These are phyloP conservation scores for Decapterus maruadsi DNA, from an alignment of 2,797 vertebrate genomes.

Conservation along the genomic window DNA sequence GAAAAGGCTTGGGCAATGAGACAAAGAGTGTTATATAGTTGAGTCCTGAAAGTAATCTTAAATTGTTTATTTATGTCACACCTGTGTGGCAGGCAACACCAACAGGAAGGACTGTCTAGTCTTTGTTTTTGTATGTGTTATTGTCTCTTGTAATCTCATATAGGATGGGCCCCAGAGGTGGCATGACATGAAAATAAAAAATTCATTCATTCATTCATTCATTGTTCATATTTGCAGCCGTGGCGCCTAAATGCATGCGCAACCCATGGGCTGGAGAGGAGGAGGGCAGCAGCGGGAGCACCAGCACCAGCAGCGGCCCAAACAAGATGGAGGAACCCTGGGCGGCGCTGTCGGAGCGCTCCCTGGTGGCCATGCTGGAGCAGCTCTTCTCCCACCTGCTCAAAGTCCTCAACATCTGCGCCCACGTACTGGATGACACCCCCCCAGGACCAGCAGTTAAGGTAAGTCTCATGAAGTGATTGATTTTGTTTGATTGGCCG, in stretches of 20 bases:
- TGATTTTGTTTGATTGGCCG: neutral
- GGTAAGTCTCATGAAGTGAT: conserved; percentile 73
- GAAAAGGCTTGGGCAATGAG: no score
- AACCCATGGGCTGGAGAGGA: conserved; percentile 94
- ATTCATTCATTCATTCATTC: no score
- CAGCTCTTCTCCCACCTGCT: conserved; percentile 96
- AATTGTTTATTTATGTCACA: no score
- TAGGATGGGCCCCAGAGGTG: no score
- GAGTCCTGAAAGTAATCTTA: no score
- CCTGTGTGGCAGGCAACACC: no score
- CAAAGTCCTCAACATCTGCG: conserved; percentile 96
- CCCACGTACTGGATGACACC: conserved; percentile 95
- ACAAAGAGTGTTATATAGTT: no score
- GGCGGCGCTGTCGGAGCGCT: conserved; percentile 91
- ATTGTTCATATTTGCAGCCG: conserved; percentile 87
- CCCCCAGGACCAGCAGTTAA: conserved; percentile 93
- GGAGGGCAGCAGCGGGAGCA: conserved; percentile 81
- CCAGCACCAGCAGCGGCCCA: conserved; percentile 61
- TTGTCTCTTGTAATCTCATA: no score
- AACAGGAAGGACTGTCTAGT: no score
- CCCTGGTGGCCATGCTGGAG: conserved; percentile 92
- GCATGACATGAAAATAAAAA: no score
- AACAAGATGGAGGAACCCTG: conserved; percentile 93
- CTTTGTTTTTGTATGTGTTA: no score
- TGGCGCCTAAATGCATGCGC: conserved; percentile 93